Percentiles rank a stretch among this genome's conserved stretches.
Conservation (phyloP, 2,797 vertebrate species). For the Vespertilio murinus region DNA sequence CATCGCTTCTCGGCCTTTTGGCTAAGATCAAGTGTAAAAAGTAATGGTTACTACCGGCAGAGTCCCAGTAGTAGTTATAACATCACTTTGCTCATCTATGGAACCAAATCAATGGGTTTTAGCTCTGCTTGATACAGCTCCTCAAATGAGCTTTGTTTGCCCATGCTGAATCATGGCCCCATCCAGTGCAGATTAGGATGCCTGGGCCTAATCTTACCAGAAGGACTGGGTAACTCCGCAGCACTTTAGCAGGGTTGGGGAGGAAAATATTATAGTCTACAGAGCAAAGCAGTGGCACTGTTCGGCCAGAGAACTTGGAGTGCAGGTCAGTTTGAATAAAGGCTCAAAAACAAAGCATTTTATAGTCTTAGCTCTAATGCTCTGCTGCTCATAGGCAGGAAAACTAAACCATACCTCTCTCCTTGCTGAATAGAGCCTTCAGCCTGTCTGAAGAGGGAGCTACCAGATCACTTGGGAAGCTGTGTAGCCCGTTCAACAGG, state of each 20-base stretch:
- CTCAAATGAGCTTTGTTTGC: not conserved
- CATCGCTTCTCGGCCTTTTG: too few relatives aligned
- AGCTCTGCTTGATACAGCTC: not conserved
- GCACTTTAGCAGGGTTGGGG: fast-evolving
- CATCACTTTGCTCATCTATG: not conserved
- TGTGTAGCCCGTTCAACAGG: not conserved
- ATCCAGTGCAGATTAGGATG: not conserved
- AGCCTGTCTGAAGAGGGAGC: not conserved
- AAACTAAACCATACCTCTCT: not conserved
- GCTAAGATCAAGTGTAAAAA: too few relatives aligned
- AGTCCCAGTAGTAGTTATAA: too few relatives aligned
- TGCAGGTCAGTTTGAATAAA: not conserved
- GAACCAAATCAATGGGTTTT: not conserved
- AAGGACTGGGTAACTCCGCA: not conserved
- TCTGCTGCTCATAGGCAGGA: not conserved
- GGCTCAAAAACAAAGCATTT: not conserved
- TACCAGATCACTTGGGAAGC: not conserved
- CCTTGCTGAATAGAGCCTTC: not conserved
- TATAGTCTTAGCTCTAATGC: not conserved
- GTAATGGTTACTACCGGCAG: not conserved
- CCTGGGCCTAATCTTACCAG: too few relatives aligned
- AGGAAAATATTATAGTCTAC: too few relatives aligned
- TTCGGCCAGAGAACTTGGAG: not conserved
- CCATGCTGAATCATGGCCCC: not conserved
- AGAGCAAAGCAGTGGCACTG: not conserved